A percentile compares a stretch with the other conserved stretches of the same genome.
Conservation (phyloP, 1,140 invertebrate genomes). For the Magallana ariakensis region DNA sequence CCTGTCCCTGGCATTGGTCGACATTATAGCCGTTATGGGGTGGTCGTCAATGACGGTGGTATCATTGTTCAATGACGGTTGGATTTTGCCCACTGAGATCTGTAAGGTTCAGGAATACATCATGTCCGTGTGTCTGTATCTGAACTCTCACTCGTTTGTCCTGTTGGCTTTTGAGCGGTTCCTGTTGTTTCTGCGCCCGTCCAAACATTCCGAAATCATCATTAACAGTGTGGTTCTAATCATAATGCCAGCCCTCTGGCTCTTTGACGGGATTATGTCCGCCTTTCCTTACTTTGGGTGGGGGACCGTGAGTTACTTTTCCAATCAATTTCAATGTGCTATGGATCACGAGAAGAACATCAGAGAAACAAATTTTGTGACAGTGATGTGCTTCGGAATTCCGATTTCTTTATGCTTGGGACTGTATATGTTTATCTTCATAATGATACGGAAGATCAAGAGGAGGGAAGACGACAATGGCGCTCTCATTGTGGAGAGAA, state of each 20-base stretch:
- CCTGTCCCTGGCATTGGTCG: constrained; percentile 53
- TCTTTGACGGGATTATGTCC: constrained; percentile 58
- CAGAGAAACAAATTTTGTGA: constrained; percentile 59
- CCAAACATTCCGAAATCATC: constrained; percentile 58
- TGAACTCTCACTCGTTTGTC: constrained; percentile 60
- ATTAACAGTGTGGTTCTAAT: constrained; percentile 54
- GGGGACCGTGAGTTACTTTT: constrained; percentile 54
- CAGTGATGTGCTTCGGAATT: constrained; percentile 55
- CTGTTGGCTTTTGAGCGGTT: constrained; percentile 59
- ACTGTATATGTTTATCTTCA: constrained; percentile 58
- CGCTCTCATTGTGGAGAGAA: constrained; percentile 56
- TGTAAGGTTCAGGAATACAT: constrained; percentile 60
- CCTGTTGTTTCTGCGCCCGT: constrained; percentile 58
- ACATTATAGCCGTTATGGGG: constrained; percentile 47
- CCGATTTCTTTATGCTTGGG: constrained; percentile 51
- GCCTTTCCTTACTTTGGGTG: constrained; percentile 55
- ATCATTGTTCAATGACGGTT: constrained; percentile 39
- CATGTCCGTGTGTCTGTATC: constrained; percentile 57
- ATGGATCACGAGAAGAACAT: constrained; percentile 59
- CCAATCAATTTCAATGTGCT: constrained; percentile 61
- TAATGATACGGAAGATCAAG: constrained; percentile 52
- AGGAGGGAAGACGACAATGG: constrained; percentile 44
- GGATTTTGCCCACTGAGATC: constrained; percentile 48
- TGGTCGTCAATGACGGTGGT: constrained; percentile 59
- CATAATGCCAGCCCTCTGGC: constrained; percentile 45